phyloP scores from a whole-genome alignment of 2,113 vertebrate species.

The Poicephalus meyeri region DNA sequence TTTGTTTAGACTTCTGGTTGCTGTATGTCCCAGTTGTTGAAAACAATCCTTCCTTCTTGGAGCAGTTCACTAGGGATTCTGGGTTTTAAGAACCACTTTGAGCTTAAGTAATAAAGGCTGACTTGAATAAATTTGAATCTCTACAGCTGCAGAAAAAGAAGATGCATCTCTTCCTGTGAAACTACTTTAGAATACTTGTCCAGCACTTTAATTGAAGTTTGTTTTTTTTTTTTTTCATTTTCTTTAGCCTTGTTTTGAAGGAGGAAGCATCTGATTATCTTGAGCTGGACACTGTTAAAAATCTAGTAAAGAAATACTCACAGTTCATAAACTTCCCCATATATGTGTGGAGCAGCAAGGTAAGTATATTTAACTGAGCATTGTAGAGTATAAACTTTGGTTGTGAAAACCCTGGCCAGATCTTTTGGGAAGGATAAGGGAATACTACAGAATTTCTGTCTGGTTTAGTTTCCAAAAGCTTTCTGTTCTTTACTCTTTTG shows the following conservation, averaged over 20 bases:
- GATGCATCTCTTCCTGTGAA: not conserved
- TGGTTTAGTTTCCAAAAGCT: not conserved
- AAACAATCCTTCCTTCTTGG: not conserved
- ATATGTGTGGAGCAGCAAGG: constrained; percentile 99
- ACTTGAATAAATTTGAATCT: not conserved
- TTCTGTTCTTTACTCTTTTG: not conserved
- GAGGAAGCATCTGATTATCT: constrained; percentile 98
- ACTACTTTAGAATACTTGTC: not conserved
- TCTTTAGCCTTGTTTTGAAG: constrained; percentile 89
- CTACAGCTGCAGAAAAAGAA: not conserved
- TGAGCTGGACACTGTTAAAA: constrained; percentile 98
- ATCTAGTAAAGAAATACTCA: constrained; percentile 95
- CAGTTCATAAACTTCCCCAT: constrained; percentile 99
- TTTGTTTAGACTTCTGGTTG: not conserved
- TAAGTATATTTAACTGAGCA: not conserved
- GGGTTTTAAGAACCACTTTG: not conserved
- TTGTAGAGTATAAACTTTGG: not conserved
- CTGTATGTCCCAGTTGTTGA: not conserved
- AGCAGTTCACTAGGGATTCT: not conserved
- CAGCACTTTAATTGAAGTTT: not conserved
- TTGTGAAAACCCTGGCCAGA: not conserved
- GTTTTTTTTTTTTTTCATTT: not conserved
- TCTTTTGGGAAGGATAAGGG: not conserved
- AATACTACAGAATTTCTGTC: not conserved
- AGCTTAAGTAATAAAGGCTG: not conserved